Base-by-base conservation (phyloP, 1,140 invertebrate species). In the Saccostrea glomerata region DNA sequence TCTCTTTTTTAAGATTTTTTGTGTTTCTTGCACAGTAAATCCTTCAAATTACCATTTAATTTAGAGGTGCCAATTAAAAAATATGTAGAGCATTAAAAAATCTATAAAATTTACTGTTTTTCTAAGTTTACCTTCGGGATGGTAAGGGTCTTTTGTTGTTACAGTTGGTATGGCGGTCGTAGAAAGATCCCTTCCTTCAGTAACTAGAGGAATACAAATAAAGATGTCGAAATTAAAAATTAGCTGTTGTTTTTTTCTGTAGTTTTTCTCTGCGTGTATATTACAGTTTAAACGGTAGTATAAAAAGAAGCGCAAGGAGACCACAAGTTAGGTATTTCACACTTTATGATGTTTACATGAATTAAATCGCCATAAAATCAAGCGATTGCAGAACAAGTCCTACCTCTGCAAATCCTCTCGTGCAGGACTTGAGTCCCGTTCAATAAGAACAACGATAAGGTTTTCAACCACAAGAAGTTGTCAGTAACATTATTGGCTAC, bases 351-450 rank as follows among this genome's bases (percentile, higher is more conserved):
- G 47, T 0, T 47, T 47, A 47, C 47, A 47, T 5, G 47, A 47
- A 47, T 47, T 9, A 47, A 47, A 47, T 7, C 47, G 2, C 47
- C 47, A 1, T 47, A 47, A 47, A 47, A 47, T 47, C 23, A 30
- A 36, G 23, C 12, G 15, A 5, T 13, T 30, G 70, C 15, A 30
- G 30, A 23, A 77, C 7, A 15, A 0, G 70, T 36, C 70, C 13
- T 77, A 77, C 70, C 70, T 30, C 70, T 77, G 25, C 70, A 77
- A 2, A 77, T 77, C 25, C 70, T 77, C 12, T 77, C 70, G 25
- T 77, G 70, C 70, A 77, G 25, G 11, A 77, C 70, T 36, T 36
- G 23, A 12, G 70, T 77, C 25, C 70, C 70, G 25, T 77, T 77
- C 25, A 30, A 4, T 30, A 77, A 77, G 25, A 77, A 77, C 13